phyloP scores from a whole-genome alignment of 1,140 invertebrate species.

The Drosophila lowei region DNA sequence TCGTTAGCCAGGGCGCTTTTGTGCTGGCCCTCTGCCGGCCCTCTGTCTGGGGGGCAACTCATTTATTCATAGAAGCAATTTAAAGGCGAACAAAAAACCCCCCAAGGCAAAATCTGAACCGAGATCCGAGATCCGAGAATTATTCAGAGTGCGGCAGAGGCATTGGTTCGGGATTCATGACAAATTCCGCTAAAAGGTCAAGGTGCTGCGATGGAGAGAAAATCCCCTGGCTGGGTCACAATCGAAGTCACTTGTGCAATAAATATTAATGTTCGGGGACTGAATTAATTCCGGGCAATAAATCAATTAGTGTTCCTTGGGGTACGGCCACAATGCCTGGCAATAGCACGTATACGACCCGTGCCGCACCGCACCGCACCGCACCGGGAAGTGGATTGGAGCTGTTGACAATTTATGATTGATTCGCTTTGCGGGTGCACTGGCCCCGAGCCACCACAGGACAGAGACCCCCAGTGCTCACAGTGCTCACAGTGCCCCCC shows the following conservation, averaged over 20 bases:
- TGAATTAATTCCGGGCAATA: slow-evolving; percentile 64
- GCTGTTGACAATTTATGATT: slow-evolving; percentile 75
- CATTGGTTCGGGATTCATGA: slow-evolving; percentile 18
- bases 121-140: slow-evolving; percentile 12
- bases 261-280: slow-evolving; percentile 38
- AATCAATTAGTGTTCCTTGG: slow-evolving; percentile 57
- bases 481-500: not conserved
- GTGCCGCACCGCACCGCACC: too few species aligned
- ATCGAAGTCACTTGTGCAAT: slow-evolving; percentile 23
- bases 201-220: slow-evolving; percentile 13
- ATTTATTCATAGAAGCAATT: slow-evolving; percentile 59
- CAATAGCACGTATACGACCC: slow-evolving; percentile 58
- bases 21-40: slow-evolving; percentile 13
- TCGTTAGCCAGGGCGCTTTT: slow-evolving; percentile 48
- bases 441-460: slow-evolving; percentile 6
- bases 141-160: slow-evolving; percentile 21
- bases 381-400: slow-evolving; percentile 4
- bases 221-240: not conserved
- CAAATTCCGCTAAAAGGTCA: slow-evolving; percentile 37
- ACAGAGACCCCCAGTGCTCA: slow-evolving; percentile 10
- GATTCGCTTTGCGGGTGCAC: slow-evolving; percentile 55
- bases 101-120: slow-evolving; percentile 31
- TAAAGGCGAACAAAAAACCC: slow-evolving; percentile 27
- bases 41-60: slow-evolving; percentile 22
- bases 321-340: not conserved